A percentile compares a stretch with the other conserved stretches of the same genome.
These are phyloP conservation scores for Dasyprocta punctata DNA, from an alignment of 2,113 vertebrate species.

Conservation along the genomic window DNA sequence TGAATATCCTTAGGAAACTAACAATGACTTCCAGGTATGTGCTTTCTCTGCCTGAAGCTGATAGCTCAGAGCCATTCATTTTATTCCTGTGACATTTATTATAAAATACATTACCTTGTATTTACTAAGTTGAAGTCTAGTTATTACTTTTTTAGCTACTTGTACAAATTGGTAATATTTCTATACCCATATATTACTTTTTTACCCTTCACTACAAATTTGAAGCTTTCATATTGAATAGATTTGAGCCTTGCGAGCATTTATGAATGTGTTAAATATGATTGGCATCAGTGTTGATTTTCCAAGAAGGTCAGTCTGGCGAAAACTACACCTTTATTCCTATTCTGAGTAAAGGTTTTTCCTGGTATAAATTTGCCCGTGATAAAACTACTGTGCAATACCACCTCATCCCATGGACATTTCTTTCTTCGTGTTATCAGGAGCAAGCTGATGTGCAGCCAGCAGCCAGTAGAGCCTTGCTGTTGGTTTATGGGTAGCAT, in stretches of 20 bases:
- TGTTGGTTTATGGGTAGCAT: background rate
- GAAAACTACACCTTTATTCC: background rate
- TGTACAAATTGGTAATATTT: slow-evolving; percentile 38
- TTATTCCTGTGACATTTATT: slow-evolving; percentile 15
- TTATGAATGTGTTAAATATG: slow-evolving; percentile 29
- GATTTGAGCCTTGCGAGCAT: slow-evolving; percentile 21
- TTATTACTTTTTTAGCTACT: slow-evolving; percentile 32
- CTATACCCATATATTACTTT: background rate
- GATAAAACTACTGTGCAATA: background rate
- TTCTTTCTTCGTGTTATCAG: background rate
- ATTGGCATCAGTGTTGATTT: background rate
- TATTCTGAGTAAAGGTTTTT: background rate
- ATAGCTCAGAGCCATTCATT: background rate
- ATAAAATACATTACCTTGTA: slow-evolving; percentile 35
- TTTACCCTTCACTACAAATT: slow-evolving; percentile 21
- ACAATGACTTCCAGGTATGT: background rate
- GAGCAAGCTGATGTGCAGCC: background rate
- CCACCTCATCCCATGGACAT: background rate
- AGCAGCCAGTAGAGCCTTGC: background rate
- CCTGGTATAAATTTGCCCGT: background rate
- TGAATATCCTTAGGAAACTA: background rate
- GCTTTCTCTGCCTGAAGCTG: slow-evolving; percentile 1
- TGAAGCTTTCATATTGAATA: slow-evolving; percentile 6
- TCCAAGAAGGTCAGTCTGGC: slow-evolving; percentile 29
- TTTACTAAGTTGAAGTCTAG: slow-evolving; percentile 29